phyloP scores from a whole-genome alignment of 1,140 invertebrate genomes.

The Phenacoccus solenopsis region DNA sequence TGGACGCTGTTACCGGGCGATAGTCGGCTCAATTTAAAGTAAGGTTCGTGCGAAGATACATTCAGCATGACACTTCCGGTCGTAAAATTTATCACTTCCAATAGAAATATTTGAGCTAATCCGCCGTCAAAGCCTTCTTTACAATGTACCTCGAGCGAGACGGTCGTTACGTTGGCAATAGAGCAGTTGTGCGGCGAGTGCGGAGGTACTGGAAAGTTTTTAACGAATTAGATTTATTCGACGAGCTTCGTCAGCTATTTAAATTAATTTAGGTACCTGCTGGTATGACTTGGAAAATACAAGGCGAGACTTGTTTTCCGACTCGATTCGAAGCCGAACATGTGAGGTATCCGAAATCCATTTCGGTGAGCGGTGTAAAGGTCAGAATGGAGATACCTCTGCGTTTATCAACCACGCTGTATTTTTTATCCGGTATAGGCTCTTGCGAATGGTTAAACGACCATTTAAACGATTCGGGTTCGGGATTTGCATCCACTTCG shows the following conservation, averaged over 20 bases:
- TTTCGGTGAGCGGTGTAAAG: slow-evolving; percentile 66
- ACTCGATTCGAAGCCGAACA: slow-evolving; percentile 53
- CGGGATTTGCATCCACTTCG: slow-evolving; percentile 75
- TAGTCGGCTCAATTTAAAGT: slow-evolving; percentile 51
- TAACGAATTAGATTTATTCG: neutral
- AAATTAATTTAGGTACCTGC: slow-evolving; percentile 38
- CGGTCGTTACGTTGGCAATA: slow-evolving; percentile 68
- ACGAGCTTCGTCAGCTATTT: neutral
- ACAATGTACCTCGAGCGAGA: slow-evolving; percentile 51
- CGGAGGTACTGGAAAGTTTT: slow-evolving; percentile 38
- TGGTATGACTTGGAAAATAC: slow-evolving; percentile 57
- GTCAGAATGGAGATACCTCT: slow-evolving; percentile 60
- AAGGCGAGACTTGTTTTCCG: slow-evolving; percentile 52
- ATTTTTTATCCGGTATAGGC: slow-evolving; percentile 41
- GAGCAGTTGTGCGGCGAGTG: slow-evolving; percentile 48
- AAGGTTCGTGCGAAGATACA: slow-evolving; percentile 49
- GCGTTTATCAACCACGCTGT: slow-evolving; percentile 33
- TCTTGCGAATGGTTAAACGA: slow-evolving; percentile 75
- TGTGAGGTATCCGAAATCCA: slow-evolving; percentile 58
- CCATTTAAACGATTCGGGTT: slow-evolving; percentile 73
- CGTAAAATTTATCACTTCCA: slow-evolving; percentile 58
- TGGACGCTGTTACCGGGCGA: slow-evolving; percentile 52
- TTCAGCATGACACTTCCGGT: slow-evolving; percentile 48
- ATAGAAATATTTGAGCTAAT: slow-evolving; percentile 55
- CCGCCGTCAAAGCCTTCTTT: slow-evolving; percentile 52